Conservation (phyloP, 2,797 vertebrate genomes). For the Clangula hyemalis region DNA sequence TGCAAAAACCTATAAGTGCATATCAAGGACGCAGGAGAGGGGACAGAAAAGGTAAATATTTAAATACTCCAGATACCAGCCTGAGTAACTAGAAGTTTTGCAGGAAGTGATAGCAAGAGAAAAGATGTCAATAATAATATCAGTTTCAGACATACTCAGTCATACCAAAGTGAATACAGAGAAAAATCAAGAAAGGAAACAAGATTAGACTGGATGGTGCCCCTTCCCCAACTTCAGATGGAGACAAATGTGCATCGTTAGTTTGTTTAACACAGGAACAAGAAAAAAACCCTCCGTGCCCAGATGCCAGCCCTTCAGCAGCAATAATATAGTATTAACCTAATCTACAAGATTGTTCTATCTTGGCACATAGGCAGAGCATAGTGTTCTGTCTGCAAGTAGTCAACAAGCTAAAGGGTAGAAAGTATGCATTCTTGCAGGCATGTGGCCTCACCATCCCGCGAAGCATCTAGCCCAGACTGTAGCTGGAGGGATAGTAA, state of each 20-base stretch:
- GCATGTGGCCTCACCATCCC: neutral
- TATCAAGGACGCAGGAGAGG: neutral
- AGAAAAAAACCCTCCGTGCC: neutral
- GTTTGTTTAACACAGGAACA: neutral
- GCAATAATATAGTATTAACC: neutral
- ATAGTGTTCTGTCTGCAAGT: neutral
- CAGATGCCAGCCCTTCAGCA: neutral
- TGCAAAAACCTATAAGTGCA: neutral
- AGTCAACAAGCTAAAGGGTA: neutral
- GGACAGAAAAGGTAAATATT: conserved; percentile 12
- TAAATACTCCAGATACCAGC: neutral
- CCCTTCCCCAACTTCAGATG: neutral
- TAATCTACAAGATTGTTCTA: neutral
- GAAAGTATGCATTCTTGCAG: neutral
- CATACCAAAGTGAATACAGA: neutral
- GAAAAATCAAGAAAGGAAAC: neutral
- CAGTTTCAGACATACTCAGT: neutral
- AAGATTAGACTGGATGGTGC: neutral
- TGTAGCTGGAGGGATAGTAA: neutral
- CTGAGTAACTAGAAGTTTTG: neutral
- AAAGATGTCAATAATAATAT: neutral
- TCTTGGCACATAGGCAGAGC: neutral
- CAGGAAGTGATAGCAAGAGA: neutral
- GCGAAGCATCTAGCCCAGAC: neutral
- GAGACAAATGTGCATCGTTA: neutral